A percentile compares a stretch with the other conserved stretches of the same genome.
phyloP scores from a whole-genome alignment of 2,888 invertebrate genomes.

The Drosophila anomalata region DNA sequence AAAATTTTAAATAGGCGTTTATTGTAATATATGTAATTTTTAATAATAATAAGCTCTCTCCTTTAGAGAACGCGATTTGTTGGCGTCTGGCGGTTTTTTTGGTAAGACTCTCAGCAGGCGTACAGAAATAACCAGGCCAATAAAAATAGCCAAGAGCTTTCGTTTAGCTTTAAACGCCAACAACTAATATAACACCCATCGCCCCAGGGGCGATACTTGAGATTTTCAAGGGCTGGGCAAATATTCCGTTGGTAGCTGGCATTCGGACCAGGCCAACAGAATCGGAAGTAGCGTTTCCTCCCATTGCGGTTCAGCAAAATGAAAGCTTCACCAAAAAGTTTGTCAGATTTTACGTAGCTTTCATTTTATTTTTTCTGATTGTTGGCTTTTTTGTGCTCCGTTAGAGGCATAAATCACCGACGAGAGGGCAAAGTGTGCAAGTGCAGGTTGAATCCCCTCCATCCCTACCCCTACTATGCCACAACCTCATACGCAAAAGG shows the following conservation, averaged over 20 bases:
- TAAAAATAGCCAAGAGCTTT: slow-evolving; percentile 32
- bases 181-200: slow-evolving; percentile 7
- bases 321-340: slow-evolving; percentile 58
- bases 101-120: slow-evolving; percentile 68
- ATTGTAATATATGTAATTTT: too few relatives aligned
- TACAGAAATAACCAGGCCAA: slow-evolving; percentile 35
- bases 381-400: slow-evolving; percentile 27
- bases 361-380: not conserved
- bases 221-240: slow-evolving; percentile 69
- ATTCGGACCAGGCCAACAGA: slow-evolving; percentile 66
- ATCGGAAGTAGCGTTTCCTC: slow-evolving; percentile 7
- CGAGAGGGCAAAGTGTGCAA: slow-evolving; percentile 49
- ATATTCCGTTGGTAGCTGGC: slow-evolving; percentile 75
- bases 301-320: slow-evolving; percentile 24
- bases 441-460: slow-evolving; percentile 4
- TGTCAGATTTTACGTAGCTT: slow-evolving; percentile 10
- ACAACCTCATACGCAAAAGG: not conserved
- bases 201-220: slow-evolving; percentile 12
- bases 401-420: slow-evolving; percentile 47
- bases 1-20: not conserved
- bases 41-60: not conserved
- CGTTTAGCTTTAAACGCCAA: slow-evolving; percentile 10
- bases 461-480: not conserved
- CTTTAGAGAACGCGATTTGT: slow-evolving; percentile 44
- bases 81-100: slow-evolving; percentile 71